Percentiles rank a stretch among this genome's conserved stretches.
Evolutionary conservation across 1,140 invertebrate species (phyloP).

Genomic region (Heliconius eleuchia): DNA sequence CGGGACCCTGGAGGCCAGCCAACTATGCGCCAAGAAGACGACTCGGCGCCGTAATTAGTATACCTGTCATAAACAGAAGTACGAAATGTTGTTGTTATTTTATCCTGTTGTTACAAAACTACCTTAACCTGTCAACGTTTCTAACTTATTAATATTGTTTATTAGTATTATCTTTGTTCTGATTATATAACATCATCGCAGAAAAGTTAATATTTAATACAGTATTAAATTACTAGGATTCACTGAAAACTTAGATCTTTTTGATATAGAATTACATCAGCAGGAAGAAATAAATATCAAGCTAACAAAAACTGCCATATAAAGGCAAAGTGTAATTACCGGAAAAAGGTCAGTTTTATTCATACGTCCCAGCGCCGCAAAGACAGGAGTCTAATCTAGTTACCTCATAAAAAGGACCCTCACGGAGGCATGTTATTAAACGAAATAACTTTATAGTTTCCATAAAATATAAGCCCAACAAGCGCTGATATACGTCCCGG

Average conservation of each 20-base stretch:
- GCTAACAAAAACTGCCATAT: background rate
- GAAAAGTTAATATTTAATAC: background rate
- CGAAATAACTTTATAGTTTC: constrained; percentile 54
- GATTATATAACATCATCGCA: background rate
- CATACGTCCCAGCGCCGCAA: constrained; percentile 15
- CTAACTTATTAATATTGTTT: constrained; percentile 11
- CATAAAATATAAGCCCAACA: constrained; percentile 46
- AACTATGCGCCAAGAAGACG: constrained; percentile 25
- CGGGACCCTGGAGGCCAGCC: constrained; percentile 34
- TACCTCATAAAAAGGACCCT: constrained; percentile 44
- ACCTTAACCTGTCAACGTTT: background rate
- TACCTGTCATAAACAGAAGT: constrained; percentile 31
- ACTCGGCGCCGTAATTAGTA: constrained; percentile 30
- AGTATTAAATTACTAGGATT: constrained; percentile 1
- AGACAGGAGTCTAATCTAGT: constrained; percentile 37
- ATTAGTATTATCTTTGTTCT: background rate
- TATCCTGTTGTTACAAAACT: background rate
- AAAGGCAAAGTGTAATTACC: constrained; percentile 22
- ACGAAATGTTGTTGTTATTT: constrained; percentile 16
- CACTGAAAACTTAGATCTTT: background rate
- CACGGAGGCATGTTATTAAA: constrained; percentile 48
- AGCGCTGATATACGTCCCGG: constrained; percentile 29
- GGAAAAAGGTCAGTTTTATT: constrained; percentile 25
- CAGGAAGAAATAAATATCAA: constrained; percentile 10
- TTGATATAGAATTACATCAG: constrained; percentile 8